phyloP scores from a whole-genome alignment of 2,113 vertebrate species.

The Puffinus mauretanicus region DNA sequence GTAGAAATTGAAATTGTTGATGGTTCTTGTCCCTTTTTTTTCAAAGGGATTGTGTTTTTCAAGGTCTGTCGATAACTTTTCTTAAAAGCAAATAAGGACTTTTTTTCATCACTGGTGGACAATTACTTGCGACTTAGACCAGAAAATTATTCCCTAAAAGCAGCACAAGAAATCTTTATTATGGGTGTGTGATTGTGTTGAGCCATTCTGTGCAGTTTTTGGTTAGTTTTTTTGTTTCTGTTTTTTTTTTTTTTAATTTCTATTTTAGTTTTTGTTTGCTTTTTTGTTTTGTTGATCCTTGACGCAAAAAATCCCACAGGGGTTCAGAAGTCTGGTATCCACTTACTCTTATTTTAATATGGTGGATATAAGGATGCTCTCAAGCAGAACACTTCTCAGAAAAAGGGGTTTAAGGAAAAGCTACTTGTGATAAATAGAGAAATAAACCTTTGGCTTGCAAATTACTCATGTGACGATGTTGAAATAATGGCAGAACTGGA shows the following conservation, averaged over 20 bases:
- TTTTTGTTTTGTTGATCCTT: neutral
- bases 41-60: neutral
- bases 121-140: neutral
- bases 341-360: neutral
- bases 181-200: neutral
- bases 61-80: neutral
- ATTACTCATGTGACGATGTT: slow-evolving; percentile 41
- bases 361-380: neutral
- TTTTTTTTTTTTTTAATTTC: neutral
- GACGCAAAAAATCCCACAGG: neutral
- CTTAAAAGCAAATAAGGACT: neutral
- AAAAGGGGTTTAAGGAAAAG: neutral
- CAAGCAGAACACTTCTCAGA: neutral
- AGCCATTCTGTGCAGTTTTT: neutral
- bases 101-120: neutral
- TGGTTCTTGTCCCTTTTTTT: neutral
- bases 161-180: neutral
- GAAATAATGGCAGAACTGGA: slow-evolving; percentile 24
- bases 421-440: neutral
- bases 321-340: neutral
- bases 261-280: neutral
- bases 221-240: neutral
- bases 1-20: neutral
- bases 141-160: neutral
- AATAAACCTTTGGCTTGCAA: slow-evolving; percentile 1